Evolutionary conservation across 2,888 invertebrate species (phyloP).

Genomic region (Parnassius mnemosyne): DNA sequence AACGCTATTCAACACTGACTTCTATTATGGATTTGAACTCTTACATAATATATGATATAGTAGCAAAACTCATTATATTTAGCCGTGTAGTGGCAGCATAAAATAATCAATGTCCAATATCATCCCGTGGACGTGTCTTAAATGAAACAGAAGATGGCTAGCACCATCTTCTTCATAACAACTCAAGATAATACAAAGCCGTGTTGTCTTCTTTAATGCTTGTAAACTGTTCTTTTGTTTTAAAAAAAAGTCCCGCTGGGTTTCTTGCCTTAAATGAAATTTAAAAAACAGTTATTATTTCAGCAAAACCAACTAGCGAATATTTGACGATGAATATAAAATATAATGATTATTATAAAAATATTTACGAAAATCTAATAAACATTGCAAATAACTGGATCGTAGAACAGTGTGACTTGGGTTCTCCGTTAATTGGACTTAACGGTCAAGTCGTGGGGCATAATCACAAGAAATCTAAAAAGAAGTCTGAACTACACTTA

Average conservation of each 20-base stretch:
- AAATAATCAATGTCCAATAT: too few species aligned
- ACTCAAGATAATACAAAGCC: too few species aligned
- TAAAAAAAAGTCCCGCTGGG: too few species aligned
- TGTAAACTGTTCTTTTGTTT: too few species aligned
- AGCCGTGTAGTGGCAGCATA: too few species aligned
- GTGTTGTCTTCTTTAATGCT: too few species aligned
- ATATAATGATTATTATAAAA: constrained; percentile 66
- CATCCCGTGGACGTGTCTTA: too few species aligned
- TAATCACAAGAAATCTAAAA: constrained; percentile 60
- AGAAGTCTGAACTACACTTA: constrained; percentile 62
- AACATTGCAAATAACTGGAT: constrained; percentile 70
- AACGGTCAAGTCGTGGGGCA: constrained; percentile 57
- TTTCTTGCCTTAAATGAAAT: too few species aligned
- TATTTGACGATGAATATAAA: constrained; percentile 53
- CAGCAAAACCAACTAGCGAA: constrained; percentile 57
- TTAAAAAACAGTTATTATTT: constrained; percentile 24
- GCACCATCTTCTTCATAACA: too few species aligned
- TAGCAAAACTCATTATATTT: neutral
- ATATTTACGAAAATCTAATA: constrained; percentile 56
- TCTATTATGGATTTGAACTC: too few species aligned
- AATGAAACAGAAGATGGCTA: too few species aligned
- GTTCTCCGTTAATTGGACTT: constrained; percentile 52
- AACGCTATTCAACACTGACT: too few species aligned
- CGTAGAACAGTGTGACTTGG: constrained; percentile 57
- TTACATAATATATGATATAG: neutral